These are phyloP conservation scores for Willisornis vidua DNA, from an alignment of 2,113 vertebrate species.

Conservation along the genomic window DNA sequence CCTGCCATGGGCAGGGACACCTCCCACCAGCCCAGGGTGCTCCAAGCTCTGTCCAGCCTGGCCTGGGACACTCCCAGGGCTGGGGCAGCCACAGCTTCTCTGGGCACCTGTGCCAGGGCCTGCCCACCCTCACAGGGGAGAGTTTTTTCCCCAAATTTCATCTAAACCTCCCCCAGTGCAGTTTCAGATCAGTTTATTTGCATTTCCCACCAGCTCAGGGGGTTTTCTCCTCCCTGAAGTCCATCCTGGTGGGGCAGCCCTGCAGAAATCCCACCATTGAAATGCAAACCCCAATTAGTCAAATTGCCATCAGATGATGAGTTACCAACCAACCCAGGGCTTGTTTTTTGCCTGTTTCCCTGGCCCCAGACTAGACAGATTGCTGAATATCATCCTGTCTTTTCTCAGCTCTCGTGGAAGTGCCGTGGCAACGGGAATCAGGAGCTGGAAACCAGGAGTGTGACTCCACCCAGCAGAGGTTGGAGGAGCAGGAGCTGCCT, in stretches of 20 bases:
- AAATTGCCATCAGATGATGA: not conserved
- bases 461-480: not conserved
- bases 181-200: too few relatives aligned
- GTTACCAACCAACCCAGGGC: not conserved
- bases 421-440: not conserved
- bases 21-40: not conserved
- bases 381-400: not conserved
- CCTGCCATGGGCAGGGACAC: not conserved
- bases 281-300: not conserved
- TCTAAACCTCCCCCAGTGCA: too few relatives aligned
- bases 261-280: not conserved
- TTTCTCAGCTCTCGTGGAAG: not conserved
- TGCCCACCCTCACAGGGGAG: too few relatives aligned
- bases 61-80: not conserved
- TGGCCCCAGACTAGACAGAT: not conserved
- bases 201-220: too few relatives aligned
- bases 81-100: too few relatives aligned
- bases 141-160: too few relatives aligned
- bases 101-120: too few relatives aligned
- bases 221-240: too few relatives aligned
- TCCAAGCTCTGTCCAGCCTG: not conserved
- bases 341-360: not conserved
- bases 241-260: too few relatives aligned
- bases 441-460: constrained; percentile 1
- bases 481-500: not conserved